Base-by-base conservation (phyloP, 2,797 vertebrate genomes). In the Pseudopleuronectes americanus region DNA sequence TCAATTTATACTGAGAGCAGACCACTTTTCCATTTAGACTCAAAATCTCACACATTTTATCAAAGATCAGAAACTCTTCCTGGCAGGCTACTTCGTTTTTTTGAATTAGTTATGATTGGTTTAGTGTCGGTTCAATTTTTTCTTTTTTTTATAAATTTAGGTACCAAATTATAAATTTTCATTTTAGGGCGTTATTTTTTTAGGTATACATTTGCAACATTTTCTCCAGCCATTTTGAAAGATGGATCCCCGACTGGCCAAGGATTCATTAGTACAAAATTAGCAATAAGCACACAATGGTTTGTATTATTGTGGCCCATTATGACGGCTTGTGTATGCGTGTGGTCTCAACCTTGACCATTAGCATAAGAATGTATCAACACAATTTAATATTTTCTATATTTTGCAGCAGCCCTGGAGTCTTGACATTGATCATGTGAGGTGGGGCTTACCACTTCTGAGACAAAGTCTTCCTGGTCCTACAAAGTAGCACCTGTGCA, bases 401-500 rank as follows among this genome's bases (percentile, higher is more conserved):
- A 0, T 59, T 52, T 28, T 54, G 68, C 60, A 36, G 71, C 47
- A 64, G 63, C 62, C 67, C 62, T 61, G 36, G 6, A 57, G 24
- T 70, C 7, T 10, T 51, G 63, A 56, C 24, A 77, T 17, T 8
- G 5, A 61, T 52, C 68, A 41, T 43, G 54, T 72, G 17, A 57
- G 33, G 14, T 21, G 41, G 54, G 22, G 69, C 74, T 78, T 73
- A 80, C 61, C 68, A 76, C 73, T 58, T 76, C 16, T 72, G 63
- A 57, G 55, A 69, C 64, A 55, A 66, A 77, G 49, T 81, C 49
- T 71, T 80, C 64, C 36, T 43, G 60, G 45, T 83, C 64, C 43
- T 83, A 87, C 23, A 74, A 75, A 77, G 72, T 77, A 76, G 78
- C 83, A 84, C 85, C 84, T 84, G 85, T 57, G 68, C 67, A 70